Evolutionary conservation across 1,140 invertebrate genomes (phyloP), one percentile per base, ranked within the genome.

Genomic region (Triops longicaudatus): DNA sequence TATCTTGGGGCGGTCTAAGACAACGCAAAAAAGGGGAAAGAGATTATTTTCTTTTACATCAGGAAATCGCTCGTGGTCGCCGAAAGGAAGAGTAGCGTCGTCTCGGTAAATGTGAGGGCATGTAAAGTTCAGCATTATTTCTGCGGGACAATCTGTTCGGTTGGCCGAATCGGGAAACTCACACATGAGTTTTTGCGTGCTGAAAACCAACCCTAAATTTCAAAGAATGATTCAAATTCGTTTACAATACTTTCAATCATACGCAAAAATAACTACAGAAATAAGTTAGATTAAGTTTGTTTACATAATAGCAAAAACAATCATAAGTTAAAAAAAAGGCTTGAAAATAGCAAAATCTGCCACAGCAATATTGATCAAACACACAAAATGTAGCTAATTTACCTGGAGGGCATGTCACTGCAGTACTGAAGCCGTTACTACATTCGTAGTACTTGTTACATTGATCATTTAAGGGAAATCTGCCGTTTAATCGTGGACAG

Each of bases 191-290:
- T 79, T 79, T 28, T 79, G 79, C 17, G 81, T 79, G 72, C 84
- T 82, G 79, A 83, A 86, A 22, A 85, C 82, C 22, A 86, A 81
- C 17, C 84, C 85, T 44, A 83, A 12, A 1, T 37, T 37, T n/a
- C n/a, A n/a, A n/a, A n/a, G n/a, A n/a, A n/a, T n/a, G n/a, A n/a
- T n/a, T n/a, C n/a, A n/a, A n/a, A n/a, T n/a, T n/a, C n/a, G n/a
- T n/a, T n/a, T n/a, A n/a, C n/a, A n/a, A n/a, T n/a, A n/a, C n/a
- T n/a, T n/a, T n/a, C n/a, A n/a, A n/a, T n/a, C n/a, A n/a, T n/a
- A n/a, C n/a, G n/a, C n/a, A n/a, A n/a, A n/a, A n/a, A n/a, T n/a
- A n/a, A n/a, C n/a, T n/a, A n/a, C n/a, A n/a, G n/a, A n/a, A n/a
- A n/a, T n/a, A n/a, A n/a, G n/a, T n/a, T n/a, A n/a, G n/a, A n/a